phyloP scores from a whole-genome alignment of 2,888 invertebrate genomes.

The Eupeodes luniger region DNA sequence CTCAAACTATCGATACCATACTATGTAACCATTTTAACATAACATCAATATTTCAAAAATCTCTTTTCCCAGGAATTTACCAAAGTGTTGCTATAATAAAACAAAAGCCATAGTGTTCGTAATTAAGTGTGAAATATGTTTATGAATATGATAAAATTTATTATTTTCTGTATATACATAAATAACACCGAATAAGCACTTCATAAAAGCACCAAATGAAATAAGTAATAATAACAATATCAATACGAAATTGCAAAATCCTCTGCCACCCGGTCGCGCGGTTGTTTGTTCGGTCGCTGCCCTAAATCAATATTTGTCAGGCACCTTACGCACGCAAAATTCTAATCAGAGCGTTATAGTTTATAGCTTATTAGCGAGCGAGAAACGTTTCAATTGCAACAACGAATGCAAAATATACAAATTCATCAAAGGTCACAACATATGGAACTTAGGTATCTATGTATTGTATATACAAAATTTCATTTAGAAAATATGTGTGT shows the following conservation, averaged over 20 bases:
- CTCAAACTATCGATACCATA: not conserved
- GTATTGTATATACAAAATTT: not conserved
- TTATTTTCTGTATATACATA: not conserved
- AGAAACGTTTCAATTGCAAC: not conserved
- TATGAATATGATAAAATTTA: conserved; percentile 16
- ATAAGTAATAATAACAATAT: not conserved
- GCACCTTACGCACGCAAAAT: conserved; percentile 69
- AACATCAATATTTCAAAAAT: not conserved
- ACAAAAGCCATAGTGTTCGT: not conserved
- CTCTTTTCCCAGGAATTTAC: not conserved
- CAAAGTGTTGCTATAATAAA: not conserved
- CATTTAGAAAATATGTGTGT: not conserved
- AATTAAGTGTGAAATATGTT: conserved; percentile 39
- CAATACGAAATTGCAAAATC: conserved; percentile 32
- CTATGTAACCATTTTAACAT: not conserved
- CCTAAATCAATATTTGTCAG: conserved; percentile 65
- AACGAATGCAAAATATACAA: conserved; percentile 3
- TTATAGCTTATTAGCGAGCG: too few species aligned
- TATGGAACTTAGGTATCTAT: not conserved
- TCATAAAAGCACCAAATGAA: not conserved
- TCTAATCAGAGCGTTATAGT: conserved; percentile 50
- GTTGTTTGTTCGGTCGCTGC: conserved; percentile 35
- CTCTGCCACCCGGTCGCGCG: not conserved
- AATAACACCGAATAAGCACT: conserved; percentile 24
- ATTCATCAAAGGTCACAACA: conserved; percentile 22